A percentile compares a stretch with the other conserved stretches of the same genome.
phyloP scores from a whole-genome alignment of 2,113 vertebrate species.

The Eclectus roratus region DNA sequence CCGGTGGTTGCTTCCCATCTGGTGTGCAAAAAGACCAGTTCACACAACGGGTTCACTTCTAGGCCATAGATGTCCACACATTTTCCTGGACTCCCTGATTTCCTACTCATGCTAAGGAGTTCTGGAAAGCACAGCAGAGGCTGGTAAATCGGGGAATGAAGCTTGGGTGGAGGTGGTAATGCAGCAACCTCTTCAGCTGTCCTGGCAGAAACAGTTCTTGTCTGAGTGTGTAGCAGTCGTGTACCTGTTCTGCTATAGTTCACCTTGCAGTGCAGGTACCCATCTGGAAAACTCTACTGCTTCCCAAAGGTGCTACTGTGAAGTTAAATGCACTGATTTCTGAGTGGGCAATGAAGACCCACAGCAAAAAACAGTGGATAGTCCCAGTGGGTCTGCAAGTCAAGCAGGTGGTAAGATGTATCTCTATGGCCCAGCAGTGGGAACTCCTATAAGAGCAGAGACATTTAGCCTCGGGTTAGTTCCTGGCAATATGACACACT shows the following conservation, averaged over 20 bases:
- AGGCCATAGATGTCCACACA: background rate
- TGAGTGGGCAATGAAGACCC: background rate
- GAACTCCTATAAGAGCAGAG: background rate
- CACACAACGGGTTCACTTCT: background rate
- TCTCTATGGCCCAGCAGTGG: background rate
- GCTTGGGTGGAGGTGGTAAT: background rate
- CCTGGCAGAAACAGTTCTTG: background rate
- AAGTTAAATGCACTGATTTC: background rate
- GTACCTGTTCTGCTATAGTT: background rate
- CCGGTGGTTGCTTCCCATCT: background rate
- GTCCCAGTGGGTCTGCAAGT: background rate
- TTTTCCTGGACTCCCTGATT: background rate
- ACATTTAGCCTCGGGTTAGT: background rate
- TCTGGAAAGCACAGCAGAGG: background rate
- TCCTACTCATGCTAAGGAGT: background rate
- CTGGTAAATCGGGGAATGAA: background rate
- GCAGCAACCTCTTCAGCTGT: background rate
- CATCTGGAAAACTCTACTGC: background rate
- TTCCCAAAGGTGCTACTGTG: background rate
- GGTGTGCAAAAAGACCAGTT: fast-evolving
- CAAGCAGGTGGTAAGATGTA: background rate
- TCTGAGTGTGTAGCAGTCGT: background rate
- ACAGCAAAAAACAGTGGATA: background rate
- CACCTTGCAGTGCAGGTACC: background rate
- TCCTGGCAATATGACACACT: background rate